Evolutionary conservation across 2,888 invertebrate genomes (phyloP), one percentile per base, ranked within the genome.

Genomic region (Chaetoderma sp.): DNA sequence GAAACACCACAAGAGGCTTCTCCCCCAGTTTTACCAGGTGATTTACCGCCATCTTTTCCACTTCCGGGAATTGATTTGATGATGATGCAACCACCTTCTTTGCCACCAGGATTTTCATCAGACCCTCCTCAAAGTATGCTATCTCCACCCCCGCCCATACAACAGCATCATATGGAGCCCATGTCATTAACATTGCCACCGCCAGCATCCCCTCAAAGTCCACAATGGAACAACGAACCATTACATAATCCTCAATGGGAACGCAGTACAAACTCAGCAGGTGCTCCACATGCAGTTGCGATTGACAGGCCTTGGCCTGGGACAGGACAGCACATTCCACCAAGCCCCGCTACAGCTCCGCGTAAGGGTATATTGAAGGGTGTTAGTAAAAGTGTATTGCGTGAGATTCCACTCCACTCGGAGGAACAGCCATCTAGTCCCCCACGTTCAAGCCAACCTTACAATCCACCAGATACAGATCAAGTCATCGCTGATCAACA

Each of bases 401-500:
- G n/a, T n/a, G n/a, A n/a, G n/a, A n/a, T n/a, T n/a, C n/a, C n/a
- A n/a, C n/a, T n/a, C n/a, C n/a, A n/a, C n/a, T n/a, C n/a, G n/a
- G n/a, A n/a, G n/a, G n/a, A 10, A 39, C 10, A 39, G 39, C 39
- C 39, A n/a, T 6, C 6, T 23, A 8, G 4, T 4, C 8, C 23
- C 16, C 23, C 5, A 18, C 18, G 25, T 25, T n/a, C 52, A 52
- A 23, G 25, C 6, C 25, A 5, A 8, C 28, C 52, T 13, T 10
- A 39, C 6, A 4, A 23, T 5, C 30, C 33, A 8, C 30, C 56
- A 33, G n/a, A 5, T 33, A 55, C 18, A 8, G 5, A n/a, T 6
- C 28, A 4, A 5, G 8, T 16, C n/a, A 6, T 5, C 4, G 33
- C n/a, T 50, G 80, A 80, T 60, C 78, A 74, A 21, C 78, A 79